These are phyloP conservation scores for Rhyacichthys aspro DNA, from an alignment of 2,797 vertebrate species.

Conservation along the genomic window DNA sequence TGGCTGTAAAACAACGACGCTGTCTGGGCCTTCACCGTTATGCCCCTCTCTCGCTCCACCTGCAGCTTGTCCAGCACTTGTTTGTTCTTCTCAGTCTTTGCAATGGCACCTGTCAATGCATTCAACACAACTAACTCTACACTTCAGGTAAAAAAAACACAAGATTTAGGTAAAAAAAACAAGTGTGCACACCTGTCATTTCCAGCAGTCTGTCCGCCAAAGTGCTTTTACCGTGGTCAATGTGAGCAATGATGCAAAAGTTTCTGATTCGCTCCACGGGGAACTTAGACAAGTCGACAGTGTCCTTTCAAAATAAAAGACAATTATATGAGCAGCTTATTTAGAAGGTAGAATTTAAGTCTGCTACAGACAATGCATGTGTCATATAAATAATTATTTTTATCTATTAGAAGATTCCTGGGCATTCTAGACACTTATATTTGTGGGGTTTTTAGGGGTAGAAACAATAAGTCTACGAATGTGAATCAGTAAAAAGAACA, in stretches of 20 bases:
- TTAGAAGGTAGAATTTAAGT: too few relatives aligned
- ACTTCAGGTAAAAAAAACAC: background rate
- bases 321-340: too few relatives aligned
- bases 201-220: constrained; percentile 93
- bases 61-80: constrained; percentile 98
- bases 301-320: constrained; percentile 70
- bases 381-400: too few relatives aligned
- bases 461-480: too few relatives aligned
- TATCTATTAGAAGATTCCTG: too few relatives aligned
- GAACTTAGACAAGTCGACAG: constrained; percentile 86
- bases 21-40: constrained; percentile 97
- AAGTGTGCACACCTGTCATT: constrained; percentile 85
- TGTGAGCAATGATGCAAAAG: constrained; percentile 96
- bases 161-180: background rate
- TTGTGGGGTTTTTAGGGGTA: too few relatives aligned
- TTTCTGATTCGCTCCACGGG: constrained; percentile 90
- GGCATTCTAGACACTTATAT: too few relatives aligned
- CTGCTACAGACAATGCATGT: too few relatives aligned
- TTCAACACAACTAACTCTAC: too few relatives aligned
- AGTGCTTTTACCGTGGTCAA: constrained; percentile 99
- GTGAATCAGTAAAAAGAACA: too few relatives aligned
- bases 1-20: constrained; percentile 89
- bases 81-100: constrained; percentile 88
- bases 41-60: constrained; percentile 96
- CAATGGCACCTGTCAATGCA: constrained; percentile 85